Conservation (phyloP, 2,888 invertebrate species). For the Leptinotarsa haldemani region DNA sequence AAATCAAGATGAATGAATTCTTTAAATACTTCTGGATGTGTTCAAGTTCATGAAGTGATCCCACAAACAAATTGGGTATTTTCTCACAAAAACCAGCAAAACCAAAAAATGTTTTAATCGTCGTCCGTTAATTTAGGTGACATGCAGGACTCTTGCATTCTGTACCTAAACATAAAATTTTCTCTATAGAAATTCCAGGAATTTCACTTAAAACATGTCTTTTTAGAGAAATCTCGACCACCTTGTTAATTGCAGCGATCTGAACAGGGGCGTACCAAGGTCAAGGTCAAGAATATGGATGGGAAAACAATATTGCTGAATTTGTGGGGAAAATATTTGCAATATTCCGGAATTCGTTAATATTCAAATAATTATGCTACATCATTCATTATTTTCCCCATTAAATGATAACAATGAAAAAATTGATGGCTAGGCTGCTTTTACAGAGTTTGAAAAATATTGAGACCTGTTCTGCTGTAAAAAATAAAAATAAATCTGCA, state of each 20-base stretch:
- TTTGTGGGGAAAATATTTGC: too few relatives aligned
- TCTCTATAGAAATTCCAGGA: slow-evolving; percentile 47
- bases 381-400: too few relatives aligned
- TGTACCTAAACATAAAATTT: slow-evolving; percentile 40
- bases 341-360: too few relatives aligned
- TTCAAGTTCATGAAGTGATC: slow-evolving; percentile 41
- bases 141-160: slow-evolving; percentile 36
- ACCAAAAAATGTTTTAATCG: slow-evolving; percentile 43
- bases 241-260: slow-evolving; percentile 53
- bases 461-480: too few relatives aligned
- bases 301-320: too few relatives aligned
- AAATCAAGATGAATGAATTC: background rate
- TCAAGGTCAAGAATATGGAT: too few relatives aligned
- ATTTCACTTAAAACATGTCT: slow-evolving; percentile 49
- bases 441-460: too few relatives aligned
- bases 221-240: slow-evolving; percentile 58
- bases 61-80: slow-evolving; percentile 47
- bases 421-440: too few relatives aligned
- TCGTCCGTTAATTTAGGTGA: slow-evolving; percentile 46
- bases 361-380: too few relatives aligned
- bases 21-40: slow-evolving; percentile 34
- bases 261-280: slow-evolving; percentile 27
- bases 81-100: slow-evolving; percentile 49
- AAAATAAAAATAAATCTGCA: too few relatives aligned
- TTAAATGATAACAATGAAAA: too few relatives aligned